phyloP scores from a whole-genome alignment of 2,113 vertebrate genomes.

The Halcyon senegalensis region DNA sequence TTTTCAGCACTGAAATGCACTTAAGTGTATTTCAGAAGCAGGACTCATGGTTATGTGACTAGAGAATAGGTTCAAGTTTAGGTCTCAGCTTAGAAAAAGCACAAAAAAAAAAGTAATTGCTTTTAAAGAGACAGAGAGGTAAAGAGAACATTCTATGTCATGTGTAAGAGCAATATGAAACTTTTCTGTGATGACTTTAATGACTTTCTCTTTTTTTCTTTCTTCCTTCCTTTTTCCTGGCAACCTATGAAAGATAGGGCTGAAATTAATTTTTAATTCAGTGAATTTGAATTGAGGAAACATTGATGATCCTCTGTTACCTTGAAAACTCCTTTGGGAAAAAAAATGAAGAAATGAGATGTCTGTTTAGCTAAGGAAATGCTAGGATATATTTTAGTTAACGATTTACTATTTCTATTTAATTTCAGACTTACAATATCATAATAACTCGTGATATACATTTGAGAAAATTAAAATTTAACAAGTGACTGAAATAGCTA shows the following conservation, averaged over 20 bases:
- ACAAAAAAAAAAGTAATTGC: not conserved
- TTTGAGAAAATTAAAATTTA: not conserved
- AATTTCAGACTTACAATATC: not conserved
- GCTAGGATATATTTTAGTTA: not conserved
- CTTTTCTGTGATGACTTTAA: not conserved
- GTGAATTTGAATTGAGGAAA: not conserved
- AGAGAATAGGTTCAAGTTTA: not conserved
- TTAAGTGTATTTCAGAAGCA: not conserved
- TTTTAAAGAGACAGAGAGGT: not conserved
- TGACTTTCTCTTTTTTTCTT: not conserved
- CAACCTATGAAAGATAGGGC: not conserved
- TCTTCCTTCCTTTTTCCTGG: not conserved
- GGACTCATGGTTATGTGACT: not conserved
- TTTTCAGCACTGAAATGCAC: not conserved
- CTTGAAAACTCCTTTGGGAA: not conserved
- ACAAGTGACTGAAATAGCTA: not conserved
- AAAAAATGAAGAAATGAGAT: not conserved
- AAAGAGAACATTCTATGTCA: not conserved
- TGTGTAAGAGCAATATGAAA: not conserved
- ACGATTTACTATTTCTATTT: not conserved
- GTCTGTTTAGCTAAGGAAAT: not conserved
- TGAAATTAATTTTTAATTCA: constrained; percentile 16
- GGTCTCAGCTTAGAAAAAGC: not conserved
- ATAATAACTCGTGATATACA: not conserved
- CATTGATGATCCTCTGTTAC: not conserved